Evolutionary conservation across 1,140 invertebrate genomes (phyloP), one percentile per base, ranked within the genome.

Genomic region (Hyposmocoma kahamanoa): DNA sequence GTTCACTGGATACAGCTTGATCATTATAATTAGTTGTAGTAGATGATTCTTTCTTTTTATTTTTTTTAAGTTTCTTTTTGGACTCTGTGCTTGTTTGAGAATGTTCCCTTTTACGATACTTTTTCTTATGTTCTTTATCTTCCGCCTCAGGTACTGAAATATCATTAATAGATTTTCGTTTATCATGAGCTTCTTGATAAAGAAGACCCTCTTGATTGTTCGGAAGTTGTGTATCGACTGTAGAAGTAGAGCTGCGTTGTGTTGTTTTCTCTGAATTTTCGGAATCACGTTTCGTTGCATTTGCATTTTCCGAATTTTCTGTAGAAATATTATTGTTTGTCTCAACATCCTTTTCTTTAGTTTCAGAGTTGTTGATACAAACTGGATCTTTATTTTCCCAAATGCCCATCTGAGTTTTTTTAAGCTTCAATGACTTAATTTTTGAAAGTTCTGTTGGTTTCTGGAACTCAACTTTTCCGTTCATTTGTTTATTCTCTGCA

Each of bases 201-300:
- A n/a, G 56, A 20, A 76, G 50, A n/a, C 50, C 75, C 61, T 84
- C 81, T 56, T 72, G 81, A 60, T 84, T 84, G 49, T 73, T 75
- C 30, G 81, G 79, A 32, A 84, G 54, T 36, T 60, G 42, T 17
- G 68, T 60, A 54, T 76, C 76, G 32, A 58, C 55, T 22, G 53
- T 64, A 17, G 41, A 57, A 47, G 47, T 62, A 21, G 60, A 58
- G n/a, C 26, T 47, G 36, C 54, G 60, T 53, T 59, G 36, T 13
- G 22, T 43, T n/a, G 30, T 26, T 26, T 26, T 26, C 24, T 26
- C 24, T 6, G n/a, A n/a, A n/a, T n/a, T n/a, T n/a, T n/a, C n/a
- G n/a, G n/a, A n/a, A n/a, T n/a, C n/a, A n/a, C n/a, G n/a, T n/a
- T n/a, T n/a, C n/a, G n/a, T n/a, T n/a, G n/a, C n/a, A n/a, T n/a